phyloP scores from a whole-genome alignment of 1,140 invertebrate genomes.

The Pseudomyrmex flavicornis region DNA sequence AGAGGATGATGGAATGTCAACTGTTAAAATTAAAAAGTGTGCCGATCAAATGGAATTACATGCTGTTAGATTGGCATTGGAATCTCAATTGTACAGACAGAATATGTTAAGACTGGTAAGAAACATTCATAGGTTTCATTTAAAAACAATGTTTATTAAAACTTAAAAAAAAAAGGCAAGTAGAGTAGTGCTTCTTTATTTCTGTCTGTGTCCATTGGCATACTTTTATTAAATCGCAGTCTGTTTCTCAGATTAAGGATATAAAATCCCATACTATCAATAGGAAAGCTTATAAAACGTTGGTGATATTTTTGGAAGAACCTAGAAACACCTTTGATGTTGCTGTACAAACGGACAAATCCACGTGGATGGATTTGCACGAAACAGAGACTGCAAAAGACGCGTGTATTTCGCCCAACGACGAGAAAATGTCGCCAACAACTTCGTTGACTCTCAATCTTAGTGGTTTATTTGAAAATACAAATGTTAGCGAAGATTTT shows the following conservation, averaged over 20 bases:
- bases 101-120: constrained; percentile 76
- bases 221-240: neutral
- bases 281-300: constrained; percentile 74
- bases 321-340: constrained; percentile 67
- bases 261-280: constrained; percentile 72
- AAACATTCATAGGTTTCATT: constrained; percentile 9
- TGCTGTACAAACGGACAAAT: constrained; percentile 73
- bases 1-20: constrained; percentile 51
- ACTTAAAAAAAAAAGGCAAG: too few species aligned
- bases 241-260: constrained; percentile 73
- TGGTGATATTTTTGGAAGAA: constrained; percentile 71
- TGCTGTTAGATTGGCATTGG: constrained; percentile 73
- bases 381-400: constrained; percentile 53
- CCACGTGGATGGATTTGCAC: constrained; percentile 30
- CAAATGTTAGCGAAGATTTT: neutral
- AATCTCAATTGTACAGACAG: constrained; percentile 74
- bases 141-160: neutral
- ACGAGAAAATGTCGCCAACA: constrained; percentile 35
- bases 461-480: constrained; percentile 20
- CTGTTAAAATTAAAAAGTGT: constrained; percentile 70
- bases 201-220: too few species aligned
- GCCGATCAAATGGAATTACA: constrained; percentile 75
- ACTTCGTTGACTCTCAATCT: constrained; percentile 39
- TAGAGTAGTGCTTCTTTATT: too few species aligned
- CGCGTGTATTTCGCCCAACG: constrained; percentile 59